phyloP scores from a whole-genome alignment of 1,140 invertebrate genomes.

The Heliconius congener region DNA sequence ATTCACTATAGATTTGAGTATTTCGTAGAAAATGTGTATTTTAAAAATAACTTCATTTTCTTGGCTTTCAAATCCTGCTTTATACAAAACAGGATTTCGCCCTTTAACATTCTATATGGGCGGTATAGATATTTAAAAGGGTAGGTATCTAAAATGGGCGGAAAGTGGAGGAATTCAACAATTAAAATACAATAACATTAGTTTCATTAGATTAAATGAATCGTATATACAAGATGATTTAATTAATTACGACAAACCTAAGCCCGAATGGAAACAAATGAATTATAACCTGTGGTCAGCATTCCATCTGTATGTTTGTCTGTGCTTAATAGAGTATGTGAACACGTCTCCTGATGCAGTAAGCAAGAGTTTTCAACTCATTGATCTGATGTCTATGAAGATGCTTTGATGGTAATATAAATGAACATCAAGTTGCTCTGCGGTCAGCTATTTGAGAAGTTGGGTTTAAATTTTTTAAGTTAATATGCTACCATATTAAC shows the following conservation, averaged over 20 bases:
- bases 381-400: slow-evolving; percentile 45
- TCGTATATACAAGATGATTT: slow-evolving; percentile 25
- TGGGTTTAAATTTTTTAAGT: slow-evolving; percentile 22
- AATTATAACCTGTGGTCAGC: slow-evolving; percentile 52
- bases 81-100: too few species aligned
- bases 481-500: not conserved
- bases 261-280: slow-evolving; percentile 36
- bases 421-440: slow-evolving; percentile 54
- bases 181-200: not conserved
- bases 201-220: slow-evolving; percentile 3
- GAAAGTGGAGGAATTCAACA: not conserved
- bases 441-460: slow-evolving; percentile 43
- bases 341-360: slow-evolving; percentile 60
- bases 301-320: slow-evolving; percentile 61
- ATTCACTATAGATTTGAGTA: too few species aligned
- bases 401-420: slow-evolving; percentile 47
- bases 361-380: slow-evolving; percentile 56
- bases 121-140: too few species aligned
- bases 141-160: too few species aligned
- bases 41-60: too few species aligned
- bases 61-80: too few species aligned
- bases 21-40: too few species aligned
- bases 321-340: slow-evolving; percentile 72
- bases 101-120: too few species aligned
- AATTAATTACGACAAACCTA: slow-evolving; percentile 33